These are phyloP conservation scores for Morinoia aosen DNA, from an alignment of 2,888 invertebrate species.

Conservation along the genomic window DNA sequence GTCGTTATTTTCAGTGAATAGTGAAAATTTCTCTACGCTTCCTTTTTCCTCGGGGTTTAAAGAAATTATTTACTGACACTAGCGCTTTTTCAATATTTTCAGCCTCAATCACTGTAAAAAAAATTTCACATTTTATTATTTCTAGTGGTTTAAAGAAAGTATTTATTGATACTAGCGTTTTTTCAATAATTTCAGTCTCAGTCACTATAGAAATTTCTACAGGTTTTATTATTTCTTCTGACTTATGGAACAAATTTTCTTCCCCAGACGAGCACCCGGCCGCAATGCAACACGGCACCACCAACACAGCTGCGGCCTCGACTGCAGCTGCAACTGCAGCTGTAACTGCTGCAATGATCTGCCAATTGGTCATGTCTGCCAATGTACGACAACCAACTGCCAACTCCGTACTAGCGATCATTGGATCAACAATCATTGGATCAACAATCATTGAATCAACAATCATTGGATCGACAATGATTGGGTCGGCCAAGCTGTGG, in stretches of 20 bases:
- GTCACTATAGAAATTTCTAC: too few species aligned
- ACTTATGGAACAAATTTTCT: not conserved
- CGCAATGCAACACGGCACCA: slow-evolving; percentile 39
- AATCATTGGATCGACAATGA: not conserved
- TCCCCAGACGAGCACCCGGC: slow-evolving; percentile 23
- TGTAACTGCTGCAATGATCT: slow-evolving; percentile 6
- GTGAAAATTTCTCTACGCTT: too few species aligned
- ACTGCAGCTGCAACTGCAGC: slow-evolving; percentile 5
- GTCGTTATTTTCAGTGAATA: too few species aligned
- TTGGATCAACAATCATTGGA: not conserved
- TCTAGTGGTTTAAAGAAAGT: not conserved
- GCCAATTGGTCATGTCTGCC: slow-evolving; percentile 26
- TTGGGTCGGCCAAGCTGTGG: not conserved
- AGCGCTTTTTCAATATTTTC: too few species aligned
- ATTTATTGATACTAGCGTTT: too few species aligned
- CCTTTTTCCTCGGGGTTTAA: too few species aligned
- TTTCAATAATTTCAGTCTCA: too few species aligned
- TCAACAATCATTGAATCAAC: not conserved
- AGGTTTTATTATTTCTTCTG: not conserved
- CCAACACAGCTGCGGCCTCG: not conserved
- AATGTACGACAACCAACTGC: not conserved
- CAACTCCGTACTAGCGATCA: not conserved
- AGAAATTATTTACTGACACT: too few species aligned
- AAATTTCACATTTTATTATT: not conserved
- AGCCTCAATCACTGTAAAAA: too few species aligned